Conservation (phyloP, 1,140 invertebrate genomes). For the Acromyrmex heyeri region DNA sequence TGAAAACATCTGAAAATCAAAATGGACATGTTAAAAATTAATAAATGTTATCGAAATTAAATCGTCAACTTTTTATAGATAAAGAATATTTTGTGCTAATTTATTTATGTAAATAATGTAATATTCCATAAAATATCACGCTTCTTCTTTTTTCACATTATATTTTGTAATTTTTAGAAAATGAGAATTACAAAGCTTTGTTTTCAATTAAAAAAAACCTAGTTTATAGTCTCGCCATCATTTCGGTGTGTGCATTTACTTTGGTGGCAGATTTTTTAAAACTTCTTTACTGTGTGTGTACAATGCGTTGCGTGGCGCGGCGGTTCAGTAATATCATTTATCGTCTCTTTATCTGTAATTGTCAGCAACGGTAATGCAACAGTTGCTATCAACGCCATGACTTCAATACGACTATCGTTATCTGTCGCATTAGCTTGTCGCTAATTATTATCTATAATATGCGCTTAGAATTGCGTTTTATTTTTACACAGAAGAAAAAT, state of each 20-base stretch:
- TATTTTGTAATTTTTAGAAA: conserved; percentile 7
- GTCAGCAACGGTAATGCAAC: conserved; percentile 28
- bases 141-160: not conserved
- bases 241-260: not conserved
- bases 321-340: conserved; percentile 48
- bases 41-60: not conserved
- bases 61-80: not conserved
- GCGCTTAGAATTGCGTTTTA: not conserved
- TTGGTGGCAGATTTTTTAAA: not conserved
- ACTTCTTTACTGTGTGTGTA: not conserved
- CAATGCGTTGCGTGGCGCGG: not conserved
- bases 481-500: not conserved
- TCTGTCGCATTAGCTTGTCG: conserved; percentile 12
- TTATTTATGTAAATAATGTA: not conserved
- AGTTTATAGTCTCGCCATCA: not conserved
- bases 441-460: conserved; percentile 28
- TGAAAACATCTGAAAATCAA: not conserved
- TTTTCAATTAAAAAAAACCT: not conserved
- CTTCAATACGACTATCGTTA: conserved; percentile 46
- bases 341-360: conserved; percentile 43
- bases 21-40: not conserved
- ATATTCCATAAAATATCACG: not conserved
- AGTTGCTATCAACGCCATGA: conserved; percentile 22
- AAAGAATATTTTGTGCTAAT: not conserved
- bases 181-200: not conserved